Conservation (phyloP, 2,113 vertebrate species). For the Podilymbus podiceps region DNA sequence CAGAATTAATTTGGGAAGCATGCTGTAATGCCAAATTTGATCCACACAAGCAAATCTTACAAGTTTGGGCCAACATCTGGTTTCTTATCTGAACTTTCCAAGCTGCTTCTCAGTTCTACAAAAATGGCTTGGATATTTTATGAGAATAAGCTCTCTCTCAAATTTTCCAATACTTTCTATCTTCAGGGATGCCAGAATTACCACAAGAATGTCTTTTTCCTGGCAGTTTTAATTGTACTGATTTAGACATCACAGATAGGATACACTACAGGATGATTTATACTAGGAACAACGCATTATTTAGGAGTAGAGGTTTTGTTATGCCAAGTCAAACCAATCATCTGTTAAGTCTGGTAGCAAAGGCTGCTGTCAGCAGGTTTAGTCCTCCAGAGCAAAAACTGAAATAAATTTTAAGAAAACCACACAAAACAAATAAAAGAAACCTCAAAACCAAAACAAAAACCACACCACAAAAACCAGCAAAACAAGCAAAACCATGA, state of each 20-base stretch:
- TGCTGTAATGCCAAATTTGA: background rate
- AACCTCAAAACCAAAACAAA: background rate
- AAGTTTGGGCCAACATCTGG: background rate
- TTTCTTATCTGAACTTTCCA: slow-evolving; percentile 10
- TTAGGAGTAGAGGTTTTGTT: background rate
- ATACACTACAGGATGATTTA: background rate
- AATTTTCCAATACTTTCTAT: slow-evolving; percentile 1
- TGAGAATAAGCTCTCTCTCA: background rate
- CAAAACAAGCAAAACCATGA: background rate
- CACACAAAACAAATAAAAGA: background rate
- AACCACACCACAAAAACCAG: background rate
- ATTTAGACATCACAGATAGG: background rate
- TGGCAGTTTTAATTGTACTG: background rate
- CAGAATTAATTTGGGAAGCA: slow-evolving; percentile 5
- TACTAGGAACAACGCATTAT: background rate
- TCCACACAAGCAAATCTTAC: background rate
- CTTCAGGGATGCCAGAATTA: background rate
- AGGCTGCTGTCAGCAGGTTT: background rate
- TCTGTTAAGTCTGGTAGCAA: background rate
- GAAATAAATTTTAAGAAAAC: background rate
- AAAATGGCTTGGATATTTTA: background rate
- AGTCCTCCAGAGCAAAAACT: background rate
- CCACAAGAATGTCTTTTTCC: slow-evolving; percentile 14
- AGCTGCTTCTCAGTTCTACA: background rate
- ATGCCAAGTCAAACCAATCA: background rate